These are phyloP conservation scores for Metopia argyrocephala DNA, from an alignment of 2,888 invertebrate genomes.

Conservation along the genomic window DNA sequence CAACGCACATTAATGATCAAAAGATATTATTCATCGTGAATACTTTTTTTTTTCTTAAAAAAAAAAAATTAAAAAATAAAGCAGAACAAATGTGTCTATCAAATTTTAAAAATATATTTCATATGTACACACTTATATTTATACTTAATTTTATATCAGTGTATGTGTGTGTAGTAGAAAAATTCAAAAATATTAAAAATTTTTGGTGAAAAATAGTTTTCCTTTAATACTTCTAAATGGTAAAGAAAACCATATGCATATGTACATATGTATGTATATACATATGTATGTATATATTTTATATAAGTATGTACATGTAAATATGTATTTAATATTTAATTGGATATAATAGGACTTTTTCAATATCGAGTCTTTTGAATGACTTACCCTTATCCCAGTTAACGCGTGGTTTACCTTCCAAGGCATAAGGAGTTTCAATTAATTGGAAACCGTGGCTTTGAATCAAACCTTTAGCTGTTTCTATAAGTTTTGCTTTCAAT, in stretches of 20 bases:
- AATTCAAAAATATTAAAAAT: no score
- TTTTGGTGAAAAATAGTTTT: no score
- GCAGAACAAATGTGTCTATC: constrained; percentile 43
- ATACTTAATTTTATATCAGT: no score
- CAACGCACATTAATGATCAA: constrained; percentile 41
- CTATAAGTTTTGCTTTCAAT: constrained; percentile 81
- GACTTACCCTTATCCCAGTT: constrained; percentile 86
- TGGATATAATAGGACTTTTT: no score
- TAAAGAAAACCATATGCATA: no score
- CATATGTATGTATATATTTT: not conserved
- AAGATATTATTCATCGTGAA: constrained; percentile 55
- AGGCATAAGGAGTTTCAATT: constrained; percentile 85
- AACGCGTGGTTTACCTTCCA: constrained; percentile 88
- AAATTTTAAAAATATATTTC: constrained; percentile 30
- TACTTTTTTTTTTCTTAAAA: constrained; percentile 10
- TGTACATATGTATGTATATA: no score
- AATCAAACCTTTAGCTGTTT: constrained; percentile 83
- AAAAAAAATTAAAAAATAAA: not conserved
- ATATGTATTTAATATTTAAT: no score
- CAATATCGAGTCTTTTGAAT: constrained; percentile 28
- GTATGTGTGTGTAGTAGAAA: no score
- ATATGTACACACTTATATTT: no score
- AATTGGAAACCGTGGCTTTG: constrained; percentile 84
- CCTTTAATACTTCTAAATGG: no score
- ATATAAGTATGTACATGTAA: no score